These are phyloP conservation scores for Hydropsyche tenuis DNA, from an alignment of 1,140 invertebrate species.

Conservation along the genomic window DNA sequence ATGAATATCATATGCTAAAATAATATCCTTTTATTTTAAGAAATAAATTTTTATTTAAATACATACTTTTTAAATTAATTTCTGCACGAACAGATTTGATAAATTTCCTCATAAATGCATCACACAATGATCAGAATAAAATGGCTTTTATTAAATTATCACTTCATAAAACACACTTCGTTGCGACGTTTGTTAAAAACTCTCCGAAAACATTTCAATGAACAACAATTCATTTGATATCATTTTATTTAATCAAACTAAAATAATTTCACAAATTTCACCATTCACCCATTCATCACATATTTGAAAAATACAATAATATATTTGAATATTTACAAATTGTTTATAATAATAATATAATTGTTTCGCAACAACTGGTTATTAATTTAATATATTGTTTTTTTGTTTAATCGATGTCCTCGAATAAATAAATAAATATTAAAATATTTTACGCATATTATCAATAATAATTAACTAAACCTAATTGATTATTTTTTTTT, in stretches of 20 bases:
- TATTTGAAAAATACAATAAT: too few species aligned
- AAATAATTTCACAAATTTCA: conserved; percentile 15
- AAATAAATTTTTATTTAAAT: background rate
- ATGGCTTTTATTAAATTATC: too few species aligned
- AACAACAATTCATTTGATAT: too few species aligned
- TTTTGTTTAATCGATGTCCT: background rate
- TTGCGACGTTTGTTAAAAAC: too few species aligned
- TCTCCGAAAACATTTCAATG: too few species aligned
- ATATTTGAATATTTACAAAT: too few species aligned
- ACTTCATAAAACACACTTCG: too few species aligned
- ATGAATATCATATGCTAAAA: background rate
- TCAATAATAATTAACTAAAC: too few species aligned
- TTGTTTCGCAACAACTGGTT: background rate
- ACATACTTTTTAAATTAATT: background rate
- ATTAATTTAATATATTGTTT: background rate
- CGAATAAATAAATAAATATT: conserved; percentile 26
- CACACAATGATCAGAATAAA: too few species aligned
- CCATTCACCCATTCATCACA: conserved; percentile 20
- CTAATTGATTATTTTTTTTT: too few species aligned
- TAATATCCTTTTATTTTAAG: background rate
- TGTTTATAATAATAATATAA: background rate
- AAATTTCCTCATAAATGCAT: too few species aligned
- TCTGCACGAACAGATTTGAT: background rate
- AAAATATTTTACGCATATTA: background rate
- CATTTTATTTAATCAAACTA: too few species aligned